phyloP scores from a whole-genome alignment of 2,113 vertebrate species.

The Gymnarchus niloticus region DNA sequence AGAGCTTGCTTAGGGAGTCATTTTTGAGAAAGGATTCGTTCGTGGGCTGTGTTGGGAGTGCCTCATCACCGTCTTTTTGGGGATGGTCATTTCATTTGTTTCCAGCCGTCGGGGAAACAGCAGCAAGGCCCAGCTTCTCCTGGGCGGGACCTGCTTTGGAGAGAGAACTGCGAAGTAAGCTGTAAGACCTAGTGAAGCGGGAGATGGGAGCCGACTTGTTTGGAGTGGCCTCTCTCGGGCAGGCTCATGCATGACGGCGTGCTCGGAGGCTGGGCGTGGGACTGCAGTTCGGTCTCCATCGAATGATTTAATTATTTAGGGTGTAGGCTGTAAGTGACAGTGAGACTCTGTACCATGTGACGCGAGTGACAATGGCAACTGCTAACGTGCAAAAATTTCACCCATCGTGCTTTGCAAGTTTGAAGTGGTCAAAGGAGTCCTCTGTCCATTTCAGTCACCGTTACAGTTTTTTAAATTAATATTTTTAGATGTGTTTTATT shows the following conservation, averaged over 20 bases:
- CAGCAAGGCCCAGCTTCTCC: too few species aligned
- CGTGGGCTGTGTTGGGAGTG: neutral
- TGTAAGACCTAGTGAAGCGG: too few species aligned
- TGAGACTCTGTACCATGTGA: neutral
- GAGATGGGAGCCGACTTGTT: neutral
- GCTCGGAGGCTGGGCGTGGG: neutral
- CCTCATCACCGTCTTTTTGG: neutral
- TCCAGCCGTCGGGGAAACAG: neutral
- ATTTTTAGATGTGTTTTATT: too few species aligned
- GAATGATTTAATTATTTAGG: slow-evolving; percentile 46
- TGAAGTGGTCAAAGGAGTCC: neutral
- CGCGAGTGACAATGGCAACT: neutral
- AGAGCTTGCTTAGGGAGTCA: too few species aligned
- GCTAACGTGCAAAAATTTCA: too few species aligned
- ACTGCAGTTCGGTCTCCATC: neutral
- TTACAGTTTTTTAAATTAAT: too few species aligned
- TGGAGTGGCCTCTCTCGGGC: neutral
- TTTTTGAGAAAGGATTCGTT: too few species aligned
- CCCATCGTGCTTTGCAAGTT: neutral
- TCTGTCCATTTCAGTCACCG: too few species aligned
- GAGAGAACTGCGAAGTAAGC: too few species aligned
- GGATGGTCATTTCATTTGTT: neutral
- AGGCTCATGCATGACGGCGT: neutral
- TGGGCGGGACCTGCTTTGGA: neutral
- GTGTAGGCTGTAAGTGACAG: slow-evolving; percentile 27